These are phyloP conservation scores for Larimichthys crocea DNA, from an alignment of 2,113 vertebrate genomes.

Conservation along the genomic window DNA sequence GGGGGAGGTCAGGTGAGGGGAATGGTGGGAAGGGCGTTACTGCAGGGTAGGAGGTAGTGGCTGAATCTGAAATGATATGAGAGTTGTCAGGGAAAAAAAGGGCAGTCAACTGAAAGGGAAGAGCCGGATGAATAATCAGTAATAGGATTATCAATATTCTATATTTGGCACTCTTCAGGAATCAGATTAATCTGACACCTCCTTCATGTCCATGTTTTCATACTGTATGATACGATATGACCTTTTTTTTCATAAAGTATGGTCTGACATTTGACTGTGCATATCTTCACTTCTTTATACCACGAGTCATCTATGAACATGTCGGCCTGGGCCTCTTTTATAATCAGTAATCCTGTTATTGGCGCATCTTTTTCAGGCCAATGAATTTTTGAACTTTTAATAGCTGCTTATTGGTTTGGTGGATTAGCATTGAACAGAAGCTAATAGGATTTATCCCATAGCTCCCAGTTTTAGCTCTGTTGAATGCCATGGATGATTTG, in stretches of 20 bases:
- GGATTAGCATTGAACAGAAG: slow-evolving; percentile 75
- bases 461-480: slow-evolving; percentile 70
- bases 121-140: background rate
- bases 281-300: slow-evolving; percentile 19
- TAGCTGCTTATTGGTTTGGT: slow-evolving; percentile 77
- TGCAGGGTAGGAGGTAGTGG: background rate
- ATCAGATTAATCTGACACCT: background rate
- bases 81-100: too few relatives aligned
- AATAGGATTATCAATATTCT: background rate
- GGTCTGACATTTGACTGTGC: background rate
- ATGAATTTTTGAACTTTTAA: slow-evolving; percentile 70
- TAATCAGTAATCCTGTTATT: slow-evolving; percentile 75
- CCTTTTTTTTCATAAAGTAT: background rate
- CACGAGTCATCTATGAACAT: slow-evolving; percentile 29
- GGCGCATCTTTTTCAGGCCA: slow-evolving; percentile 54
- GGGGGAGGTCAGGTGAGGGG: background rate
- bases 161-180: background rate
- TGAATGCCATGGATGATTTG: slow-evolving; percentile 70
- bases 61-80: too few relatives aligned
- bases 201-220: background rate
- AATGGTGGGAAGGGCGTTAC: background rate
- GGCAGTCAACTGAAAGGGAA: background rate
- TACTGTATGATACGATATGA: too few relatives aligned
- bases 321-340: slow-evolving; percentile 55
- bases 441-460: slow-evolving; percentile 78